Base-by-base conservation (phyloP, 1,140 invertebrate species). In the Pseudomyrmex flavicornis region DNA sequence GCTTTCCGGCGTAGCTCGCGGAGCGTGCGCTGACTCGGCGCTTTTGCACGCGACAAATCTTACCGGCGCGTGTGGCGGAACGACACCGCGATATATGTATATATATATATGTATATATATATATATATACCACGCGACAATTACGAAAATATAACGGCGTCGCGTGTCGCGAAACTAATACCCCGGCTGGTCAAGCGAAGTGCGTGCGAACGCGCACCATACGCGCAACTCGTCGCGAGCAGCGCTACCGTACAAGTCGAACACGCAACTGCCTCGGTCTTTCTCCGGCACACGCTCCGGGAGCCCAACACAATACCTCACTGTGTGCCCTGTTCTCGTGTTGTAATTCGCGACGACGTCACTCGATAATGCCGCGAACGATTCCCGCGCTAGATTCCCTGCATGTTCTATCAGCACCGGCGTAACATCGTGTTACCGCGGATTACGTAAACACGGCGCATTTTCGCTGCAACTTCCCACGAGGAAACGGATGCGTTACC, bases 371-470 rank as follows among this genome's bases (percentile, higher is more conserved):
- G 35, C 35, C 52, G 62, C 44, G 17, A 10, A 22, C 48, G 5
- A 20, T 2, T 8, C 52, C 73, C 20, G 44, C 80, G 20, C 15
- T 20, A n/a, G 22, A 66, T 22, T 35, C 1, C 8, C 15, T 58
- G 26, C 59, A 62, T 61, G 52, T 75, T 52, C 72, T 54, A 62
- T 68, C 44, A 88, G 80, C 69, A 76, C 85, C 61, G 75, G 83
- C 88, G 61, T 63, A 58, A 61, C 82, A 82, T 89, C 74, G 66
- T 82, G 84, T 85, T 85, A 79, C 84, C 82, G 74, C 85, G 62
- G 82, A 90, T 93, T 93, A 93, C 90, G 90, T 92, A 92, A 92
- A 92, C 86, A 88, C 85, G 76, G 74, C 26, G 70, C 91, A 91
- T 92, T 88, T 91, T 90, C 88, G 80, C 48, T 58, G 56, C 50